Evolutionary conservation across 1,140 invertebrate species (phyloP), one percentile per base, ranked within the genome.

Genomic region (Cyrtorhinus lividipennis): DNA sequence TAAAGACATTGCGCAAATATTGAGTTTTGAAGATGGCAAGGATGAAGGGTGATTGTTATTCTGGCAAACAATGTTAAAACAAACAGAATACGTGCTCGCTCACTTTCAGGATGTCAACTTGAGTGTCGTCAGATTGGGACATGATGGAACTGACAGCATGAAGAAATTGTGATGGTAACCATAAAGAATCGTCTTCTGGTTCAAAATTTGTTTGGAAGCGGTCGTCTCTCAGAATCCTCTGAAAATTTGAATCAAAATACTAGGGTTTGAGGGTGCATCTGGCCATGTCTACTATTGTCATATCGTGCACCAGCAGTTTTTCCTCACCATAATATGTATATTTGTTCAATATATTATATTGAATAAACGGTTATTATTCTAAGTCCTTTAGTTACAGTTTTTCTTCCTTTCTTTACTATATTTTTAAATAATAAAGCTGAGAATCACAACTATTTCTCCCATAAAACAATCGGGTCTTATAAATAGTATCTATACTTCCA

Each of bases 191-290:
- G 73, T 91, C 88, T 76, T 92, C 90, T 2, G 86, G 87, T 73
- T 94, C 91, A 67, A 90, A 85, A 5, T 86, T 85, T n/a, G 89
- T 85, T 69, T 92, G 90, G 71, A 95, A 94, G 64, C 90, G 79
- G 71, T 92, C 88, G 76, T 95, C 91, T 66, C 89, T 81, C 24
- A 95, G 77, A 68, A 94, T 84, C 81, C 88, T 87, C 91, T 94
- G 72, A 5, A 73, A 73, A 66, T 69, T 65, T 25, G 65, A 63
- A 44, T 53, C 20, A 15, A 53, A 15, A 53, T 53, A 53, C 38
- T 10, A 44, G 38, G n/a, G n/a, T 10, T 10, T 44, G 38, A 44
- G 38, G 38, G 38, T 44, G 8, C n/a, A 8, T n/a, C 38, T n/a
- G 38, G n/a, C 23, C 5, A 24, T 3, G 12, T 24, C 3, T 59